phyloP scores from a whole-genome alignment of 2,797 vertebrate genomes.

The Lemur catta region DNA sequence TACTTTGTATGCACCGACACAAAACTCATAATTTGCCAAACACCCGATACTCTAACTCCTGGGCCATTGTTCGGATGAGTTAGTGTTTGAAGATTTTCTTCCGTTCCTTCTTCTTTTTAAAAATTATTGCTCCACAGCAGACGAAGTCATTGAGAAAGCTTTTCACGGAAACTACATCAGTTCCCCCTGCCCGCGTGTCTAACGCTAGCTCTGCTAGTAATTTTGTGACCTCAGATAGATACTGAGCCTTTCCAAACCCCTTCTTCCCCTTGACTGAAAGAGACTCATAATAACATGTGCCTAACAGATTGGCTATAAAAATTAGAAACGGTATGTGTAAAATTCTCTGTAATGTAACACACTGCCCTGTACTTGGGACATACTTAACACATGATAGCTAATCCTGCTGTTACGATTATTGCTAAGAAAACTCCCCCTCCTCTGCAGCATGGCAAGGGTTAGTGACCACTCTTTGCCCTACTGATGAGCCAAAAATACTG shows the following conservation, averaged over 20 bases:
- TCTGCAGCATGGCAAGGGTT: neutral
- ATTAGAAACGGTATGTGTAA: constrained; percentile 29
- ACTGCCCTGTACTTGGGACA: neutral
- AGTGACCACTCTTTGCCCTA: neutral
- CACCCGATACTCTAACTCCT: constrained; percentile 58
- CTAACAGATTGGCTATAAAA: constrained; percentile 30
- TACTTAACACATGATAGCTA: neutral
- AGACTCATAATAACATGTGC: neutral
- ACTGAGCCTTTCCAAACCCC: constrained; percentile 2
- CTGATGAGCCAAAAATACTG: neutral
- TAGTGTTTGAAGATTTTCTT: neutral
- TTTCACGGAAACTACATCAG: neutral
- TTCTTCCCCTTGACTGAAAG: constrained; percentile 24
- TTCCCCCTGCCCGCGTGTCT: neutral
- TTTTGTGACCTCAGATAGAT: neutral
- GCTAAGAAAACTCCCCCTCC: neutral
- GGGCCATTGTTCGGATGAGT: constrained; percentile 67
- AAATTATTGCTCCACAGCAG: constrained; percentile 45
- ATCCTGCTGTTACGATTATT: neutral
- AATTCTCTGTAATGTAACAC: constrained; percentile 19
- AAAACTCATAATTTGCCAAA: constrained; percentile 70
- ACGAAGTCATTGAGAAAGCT: constrained; percentile 38
- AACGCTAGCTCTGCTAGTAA: constrained; percentile 33
- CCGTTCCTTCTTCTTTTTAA: neutral
- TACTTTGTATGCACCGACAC: constrained; percentile 60